These are phyloP conservation scores for Pardosa pseudoannulata DNA, from an alignment of 2,888 invertebrate genomes.

Conservation along the genomic window DNA sequence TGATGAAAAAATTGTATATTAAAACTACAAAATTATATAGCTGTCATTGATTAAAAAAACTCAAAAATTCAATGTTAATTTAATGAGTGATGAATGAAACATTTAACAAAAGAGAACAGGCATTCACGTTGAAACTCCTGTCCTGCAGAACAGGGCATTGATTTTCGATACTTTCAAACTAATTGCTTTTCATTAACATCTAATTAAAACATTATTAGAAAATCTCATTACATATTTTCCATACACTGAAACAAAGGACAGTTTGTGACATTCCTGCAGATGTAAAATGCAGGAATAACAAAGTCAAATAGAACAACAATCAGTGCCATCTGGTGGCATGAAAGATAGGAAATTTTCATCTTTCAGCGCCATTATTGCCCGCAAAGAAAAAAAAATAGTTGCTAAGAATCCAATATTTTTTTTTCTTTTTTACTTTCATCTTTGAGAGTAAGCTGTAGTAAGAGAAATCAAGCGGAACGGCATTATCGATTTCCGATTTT, in stretches of 20 bases:
- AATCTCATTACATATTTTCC: not conserved
- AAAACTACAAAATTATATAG: no score
- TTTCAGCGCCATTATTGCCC: constrained; percentile 23
- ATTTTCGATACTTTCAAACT: no score
- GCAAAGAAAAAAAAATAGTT: constrained; percentile 7
- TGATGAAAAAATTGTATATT: no score
- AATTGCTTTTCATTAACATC: not conserved
- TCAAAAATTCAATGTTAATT: no score
- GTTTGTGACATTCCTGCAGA: not conserved
- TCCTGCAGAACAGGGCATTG: no score
- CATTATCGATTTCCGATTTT: constrained; percentile 67
- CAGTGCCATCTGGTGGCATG: constrained; percentile 22
- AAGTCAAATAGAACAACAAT: constrained; percentile 3
- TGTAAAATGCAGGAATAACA: not conserved
- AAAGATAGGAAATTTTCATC: constrained; percentile 26
- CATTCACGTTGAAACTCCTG: no score
- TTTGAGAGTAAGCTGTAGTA: not conserved
- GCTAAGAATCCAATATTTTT: not conserved
- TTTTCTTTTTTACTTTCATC: not conserved
- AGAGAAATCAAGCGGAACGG: constrained; percentile 29
- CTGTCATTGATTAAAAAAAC: no score
- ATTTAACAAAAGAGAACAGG: no score
- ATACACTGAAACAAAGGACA: not conserved
- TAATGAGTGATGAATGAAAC: no score
- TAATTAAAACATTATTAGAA: not conserved